Conservation (phyloP, 1,140 invertebrate species). For the Chrysoperla carnea region DNA sequence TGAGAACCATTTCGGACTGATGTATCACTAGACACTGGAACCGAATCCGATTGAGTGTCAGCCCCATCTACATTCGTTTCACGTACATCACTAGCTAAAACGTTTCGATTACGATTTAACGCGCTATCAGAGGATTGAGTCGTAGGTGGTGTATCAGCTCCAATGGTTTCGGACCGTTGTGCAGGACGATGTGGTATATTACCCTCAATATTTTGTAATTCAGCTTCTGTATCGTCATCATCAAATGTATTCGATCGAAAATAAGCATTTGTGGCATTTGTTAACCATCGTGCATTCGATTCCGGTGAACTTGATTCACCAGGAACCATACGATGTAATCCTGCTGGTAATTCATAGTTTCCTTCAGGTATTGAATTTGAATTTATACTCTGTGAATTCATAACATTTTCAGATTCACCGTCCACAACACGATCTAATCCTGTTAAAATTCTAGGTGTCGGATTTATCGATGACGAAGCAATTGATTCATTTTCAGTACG, state of each 20-base stretch:
- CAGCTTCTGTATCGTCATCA: constrained; percentile 16
- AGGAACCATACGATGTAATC: constrained; percentile 35
- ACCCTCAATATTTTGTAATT: constrained; percentile 10
- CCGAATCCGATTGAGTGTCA: constrained; percentile 2
- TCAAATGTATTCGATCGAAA: constrained; percentile 4
- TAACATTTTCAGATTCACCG: constrained; percentile 1
- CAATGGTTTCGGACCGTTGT: constrained; percentile 17
- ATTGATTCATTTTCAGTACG: constrained; percentile 8
- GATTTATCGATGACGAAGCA: neutral
- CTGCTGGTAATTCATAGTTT: constrained; percentile 27
- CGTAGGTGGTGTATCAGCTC: constrained; percentile 18
- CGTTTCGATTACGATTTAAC: constrained; percentile 5
- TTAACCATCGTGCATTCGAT: constrained; percentile 1
- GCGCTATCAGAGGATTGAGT: constrained; percentile 8
- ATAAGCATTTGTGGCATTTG: constrained; percentile 3
- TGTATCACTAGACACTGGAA: too few relatives aligned
- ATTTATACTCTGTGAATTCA: neutral
- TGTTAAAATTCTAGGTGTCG: constrained; percentile 1
- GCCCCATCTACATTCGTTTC: constrained; percentile 5
- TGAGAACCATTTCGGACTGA: too few relatives aligned
- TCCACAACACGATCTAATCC: neutral
- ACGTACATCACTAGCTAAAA: constrained; percentile 15
- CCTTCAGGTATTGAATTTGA: neutral
- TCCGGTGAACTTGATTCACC: constrained; percentile 26
- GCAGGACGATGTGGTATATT: constrained; percentile 4